These are phyloP conservation scores for honey bee (Apis mellifera) DNA, from an alignment of 1,140 invertebrate genomes.

Conservation along the genomic window DNA sequence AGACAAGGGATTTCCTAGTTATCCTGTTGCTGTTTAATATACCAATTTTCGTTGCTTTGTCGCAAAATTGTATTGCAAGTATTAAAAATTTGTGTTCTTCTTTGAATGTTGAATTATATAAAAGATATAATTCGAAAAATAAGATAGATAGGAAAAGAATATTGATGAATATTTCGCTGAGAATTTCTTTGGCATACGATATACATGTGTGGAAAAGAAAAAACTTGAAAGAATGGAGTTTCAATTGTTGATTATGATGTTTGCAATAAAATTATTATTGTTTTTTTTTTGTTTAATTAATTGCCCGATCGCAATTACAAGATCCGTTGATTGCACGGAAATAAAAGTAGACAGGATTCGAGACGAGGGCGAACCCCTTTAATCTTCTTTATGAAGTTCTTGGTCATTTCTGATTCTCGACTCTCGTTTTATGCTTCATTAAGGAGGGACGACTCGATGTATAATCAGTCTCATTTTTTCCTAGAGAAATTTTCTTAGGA, in stretches of 20 bases:
- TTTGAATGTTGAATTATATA: too few species aligned
- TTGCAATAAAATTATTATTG: constrained; percentile 2
- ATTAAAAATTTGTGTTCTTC: too few species aligned
- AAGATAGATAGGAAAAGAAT: too few species aligned
- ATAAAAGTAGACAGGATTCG: constrained; percentile 37
- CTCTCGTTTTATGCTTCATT: neutral
- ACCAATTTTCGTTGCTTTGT: too few species aligned
- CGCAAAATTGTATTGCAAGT: too few species aligned
- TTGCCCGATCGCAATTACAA: constrained; percentile 25
- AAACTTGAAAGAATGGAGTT: too few species aligned
- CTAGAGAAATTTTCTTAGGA: neutral
- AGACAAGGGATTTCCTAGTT: too few species aligned
- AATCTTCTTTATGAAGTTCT: constrained; percentile 38
- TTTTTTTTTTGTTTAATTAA: constrained; percentile 45
- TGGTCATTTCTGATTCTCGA: constrained; percentile 23
- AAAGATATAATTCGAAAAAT: too few species aligned
- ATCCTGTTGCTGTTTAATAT: too few species aligned
- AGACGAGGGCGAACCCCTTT: constrained; percentile 27
- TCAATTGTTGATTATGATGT: neutral
- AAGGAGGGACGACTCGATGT: neutral
- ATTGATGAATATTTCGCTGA: too few species aligned
- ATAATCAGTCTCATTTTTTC: neutral
- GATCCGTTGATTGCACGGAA: constrained; percentile 41
- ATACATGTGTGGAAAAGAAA: too few species aligned
- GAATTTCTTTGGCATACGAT: too few species aligned